Base-by-base conservation (phyloP, 2,113 vertebrate species). In the Otus sunia region DNA sequence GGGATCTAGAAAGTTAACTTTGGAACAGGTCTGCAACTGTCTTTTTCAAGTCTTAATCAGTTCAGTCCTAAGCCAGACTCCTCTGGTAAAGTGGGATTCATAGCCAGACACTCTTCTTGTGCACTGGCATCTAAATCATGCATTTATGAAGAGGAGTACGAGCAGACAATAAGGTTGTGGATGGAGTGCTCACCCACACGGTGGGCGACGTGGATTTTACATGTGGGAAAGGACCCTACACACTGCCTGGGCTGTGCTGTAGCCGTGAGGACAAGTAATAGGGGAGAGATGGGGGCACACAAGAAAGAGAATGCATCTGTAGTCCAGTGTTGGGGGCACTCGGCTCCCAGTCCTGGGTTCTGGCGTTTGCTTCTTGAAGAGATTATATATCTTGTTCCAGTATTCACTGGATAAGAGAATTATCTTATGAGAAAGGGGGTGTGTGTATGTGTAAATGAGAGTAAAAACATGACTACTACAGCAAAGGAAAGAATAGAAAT, bases 221-320 rank as follows among this genome's bases (percentile, higher is more conserved):
- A 3, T 12, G 45, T 53, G 66, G 59, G n/a, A 37, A 39, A 37
- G 32, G 11, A 10, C 43, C 36, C 66, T 1, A 1, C 1, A 41
- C 9, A 7, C 12, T 5, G 6, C 49, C 50, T 15, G 82, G 63
- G 82, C 66, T 69, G 6, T 2, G 64, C 77, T 69, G 74, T 55
- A n/a, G 77, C 2, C 3, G 0, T 3, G 4, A 26, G 36, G 15
- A 66, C 22, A 52, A 2, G 3, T 12, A 6, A 19, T 1, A 29
- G 64, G 34, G 29, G 12, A 52, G 34, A 45, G 29, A 34, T 8
- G 11, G 36, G 50, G 55, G 74, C 63, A 21, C 21, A 11, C 6
- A 5, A 21, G 23, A 7, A 29, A 66, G 52, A 30, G 0, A 3
- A 43, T 0, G 4, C 4, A 25, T 7, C 60, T 26, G 26, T 2